Conservation (phyloP, 2,888 invertebrate species). For the Eupsilia transversa region DNA sequence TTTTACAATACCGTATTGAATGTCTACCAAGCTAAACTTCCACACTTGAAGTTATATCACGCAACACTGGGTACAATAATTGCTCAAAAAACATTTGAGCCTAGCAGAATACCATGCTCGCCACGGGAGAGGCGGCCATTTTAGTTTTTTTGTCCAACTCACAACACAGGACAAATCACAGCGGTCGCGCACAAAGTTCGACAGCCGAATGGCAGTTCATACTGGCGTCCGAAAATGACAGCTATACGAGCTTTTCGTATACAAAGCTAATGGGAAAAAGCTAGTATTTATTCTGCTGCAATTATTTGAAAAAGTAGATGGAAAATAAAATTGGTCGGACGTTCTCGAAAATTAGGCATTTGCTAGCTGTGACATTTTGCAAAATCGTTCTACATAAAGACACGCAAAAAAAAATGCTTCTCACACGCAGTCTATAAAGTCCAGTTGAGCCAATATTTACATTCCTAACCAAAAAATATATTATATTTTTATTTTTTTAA, state of each 20-base stretch:
- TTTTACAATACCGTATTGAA: not conserved
- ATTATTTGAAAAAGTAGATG: constrained; percentile 1
- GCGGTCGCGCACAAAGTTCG: constrained; percentile 34
- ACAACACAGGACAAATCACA: constrained; percentile 52
- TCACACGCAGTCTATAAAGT: too few relatives aligned
- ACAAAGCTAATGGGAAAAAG: constrained; percentile 35
- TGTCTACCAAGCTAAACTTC: not conserved
- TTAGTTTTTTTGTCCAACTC: constrained; percentile 35
- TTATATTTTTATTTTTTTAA: too few relatives aligned
- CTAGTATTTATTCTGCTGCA: constrained; percentile 18
- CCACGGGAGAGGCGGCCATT: constrained; percentile 19
- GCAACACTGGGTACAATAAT: constrained; percentile 22
- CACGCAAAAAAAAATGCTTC: too few relatives aligned
- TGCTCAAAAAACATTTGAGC: constrained; percentile 31
- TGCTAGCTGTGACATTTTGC: too few relatives aligned
- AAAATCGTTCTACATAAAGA: too few relatives aligned
- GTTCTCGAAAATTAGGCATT: too few relatives aligned
- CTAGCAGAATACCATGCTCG: constrained; percentile 4
- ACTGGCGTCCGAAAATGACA: constrained; percentile 39
- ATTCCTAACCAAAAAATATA: too few relatives aligned
- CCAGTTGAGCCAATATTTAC: too few relatives aligned
- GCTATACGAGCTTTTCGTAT: constrained; percentile 18
- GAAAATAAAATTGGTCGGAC: not conserved
- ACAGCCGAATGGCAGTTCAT: constrained; percentile 34
- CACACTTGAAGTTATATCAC: constrained; percentile 47